Conservation (phyloP, 2,113 vertebrate genomes). For the Sorex araneus region DNA sequence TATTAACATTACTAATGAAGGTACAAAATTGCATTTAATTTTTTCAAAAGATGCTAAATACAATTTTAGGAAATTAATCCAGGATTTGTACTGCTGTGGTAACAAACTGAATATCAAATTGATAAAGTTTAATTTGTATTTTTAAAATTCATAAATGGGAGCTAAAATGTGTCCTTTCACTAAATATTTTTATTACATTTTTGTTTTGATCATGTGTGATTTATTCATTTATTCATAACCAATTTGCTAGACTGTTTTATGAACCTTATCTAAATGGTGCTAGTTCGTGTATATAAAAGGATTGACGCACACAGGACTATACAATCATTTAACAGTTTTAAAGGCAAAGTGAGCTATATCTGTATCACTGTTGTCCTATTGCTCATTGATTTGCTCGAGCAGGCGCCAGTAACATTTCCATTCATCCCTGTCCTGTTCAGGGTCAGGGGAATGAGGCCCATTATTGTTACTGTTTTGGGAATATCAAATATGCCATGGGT, state of each 20-base stretch:
- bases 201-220: slow-evolving; percentile 86
- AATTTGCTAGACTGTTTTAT: slow-evolving; percentile 72
- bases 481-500: too few species aligned
- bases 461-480: too few species aligned
- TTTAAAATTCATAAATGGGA: slow-evolving; percentile 83
- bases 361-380: too few species aligned
- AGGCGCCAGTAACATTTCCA: too few species aligned
- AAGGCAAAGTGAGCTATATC: neutral
- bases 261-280: slow-evolving; percentile 49
- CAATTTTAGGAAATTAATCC: slow-evolving; percentile 77
- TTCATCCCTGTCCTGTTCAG: too few species aligned
- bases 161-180: slow-evolving; percentile 86
- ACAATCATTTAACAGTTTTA: slow-evolving; percentile 38
- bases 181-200: slow-evolving; percentile 88
- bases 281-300: slow-evolving; percentile 32
- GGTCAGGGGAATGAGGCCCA: too few species aligned
- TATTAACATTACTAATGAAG: slow-evolving; percentile 81
- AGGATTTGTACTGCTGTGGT: slow-evolving; percentile 84
- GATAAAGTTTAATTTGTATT: slow-evolving; percentile 86
- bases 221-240: slow-evolving; percentile 80
- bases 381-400: too few species aligned
- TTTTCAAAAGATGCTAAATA: slow-evolving; percentile 83
- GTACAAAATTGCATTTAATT: slow-evolving; percentile 81
- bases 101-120: slow-evolving; percentile 83
- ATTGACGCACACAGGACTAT: neutral